Evolutionary conservation across 2,797 vertebrate species (phyloP).

Genomic region (Pachyuromys duprasi): DNA sequence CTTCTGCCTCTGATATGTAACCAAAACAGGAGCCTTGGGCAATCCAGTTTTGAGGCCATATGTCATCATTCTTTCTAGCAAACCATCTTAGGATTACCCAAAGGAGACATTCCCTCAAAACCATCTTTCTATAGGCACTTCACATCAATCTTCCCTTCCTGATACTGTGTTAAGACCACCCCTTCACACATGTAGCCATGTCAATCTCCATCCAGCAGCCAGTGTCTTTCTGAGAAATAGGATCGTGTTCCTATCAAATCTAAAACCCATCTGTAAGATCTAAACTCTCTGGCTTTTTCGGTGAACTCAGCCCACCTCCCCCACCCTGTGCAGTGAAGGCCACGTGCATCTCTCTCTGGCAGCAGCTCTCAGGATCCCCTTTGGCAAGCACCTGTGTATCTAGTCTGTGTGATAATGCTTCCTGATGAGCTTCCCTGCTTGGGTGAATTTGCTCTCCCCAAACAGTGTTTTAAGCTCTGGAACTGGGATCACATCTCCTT

Average conservation of each 20-base stretch:
- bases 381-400: accelerated
- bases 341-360: neutral
- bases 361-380: neutral
- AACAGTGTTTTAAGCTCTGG: constrained; percentile 6
- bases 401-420: neutral
- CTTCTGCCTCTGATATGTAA: neutral
- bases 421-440: neutral
- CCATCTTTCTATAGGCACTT: neutral
- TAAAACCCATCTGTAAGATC: neutral
- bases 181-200: neutral
- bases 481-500: neutral
- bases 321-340: neutral
- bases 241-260: neutral
- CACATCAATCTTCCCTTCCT: neutral
- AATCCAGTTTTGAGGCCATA: neutral
- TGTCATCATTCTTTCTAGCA: neutral
- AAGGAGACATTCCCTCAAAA: neutral
- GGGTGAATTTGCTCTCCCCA: constrained; percentile 15
- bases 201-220: neutral
- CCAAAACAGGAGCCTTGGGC: neutral
- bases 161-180: neutral
- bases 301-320: neutral
- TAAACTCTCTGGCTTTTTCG: neutral
- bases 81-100: neutral
- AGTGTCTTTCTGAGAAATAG: neutral